Evolutionary conservation across 2,888 invertebrate species (phyloP).

Genomic region (Oxytorus armatus): DNA sequence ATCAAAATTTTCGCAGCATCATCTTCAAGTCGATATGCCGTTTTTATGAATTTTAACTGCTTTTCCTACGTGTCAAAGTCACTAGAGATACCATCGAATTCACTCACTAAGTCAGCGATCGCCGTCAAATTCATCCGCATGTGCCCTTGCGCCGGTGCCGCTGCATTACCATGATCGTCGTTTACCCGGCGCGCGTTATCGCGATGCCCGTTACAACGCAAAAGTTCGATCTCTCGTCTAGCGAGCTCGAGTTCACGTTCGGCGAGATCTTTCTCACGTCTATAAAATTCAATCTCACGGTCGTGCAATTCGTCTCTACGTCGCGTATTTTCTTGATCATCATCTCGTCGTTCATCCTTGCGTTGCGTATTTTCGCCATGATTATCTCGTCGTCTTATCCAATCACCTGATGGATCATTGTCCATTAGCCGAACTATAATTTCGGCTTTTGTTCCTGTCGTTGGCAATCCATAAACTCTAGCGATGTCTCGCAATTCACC

Average conservation of each 20-base stretch:
- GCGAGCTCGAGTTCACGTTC: too few species aligned
- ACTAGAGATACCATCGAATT: conserved; percentile 31
- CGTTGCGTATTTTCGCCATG: neutral
- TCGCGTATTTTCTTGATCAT: neutral
- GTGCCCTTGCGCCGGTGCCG: too few species aligned
- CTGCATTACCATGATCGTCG: too few species aligned
- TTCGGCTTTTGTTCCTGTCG: conserved; percentile 10
- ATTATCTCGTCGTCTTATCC: neutral
- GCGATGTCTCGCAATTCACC: neutral
- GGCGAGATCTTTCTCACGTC: too few species aligned
- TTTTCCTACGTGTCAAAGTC: conserved; percentile 16
- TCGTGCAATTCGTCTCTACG: neutral
- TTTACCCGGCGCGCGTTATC: too few species aligned
- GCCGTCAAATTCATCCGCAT: neutral
- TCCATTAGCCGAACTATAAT: conserved; percentile 15
- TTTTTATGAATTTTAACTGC: conserved; percentile 2
- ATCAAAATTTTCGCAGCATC: conserved; percentile 35
- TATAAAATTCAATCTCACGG: too few species aligned
- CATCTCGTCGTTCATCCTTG: neutral
- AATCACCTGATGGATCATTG: neutral
- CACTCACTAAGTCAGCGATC: conserved; percentile 19
- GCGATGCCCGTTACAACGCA: too few species aligned
- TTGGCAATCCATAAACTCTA: neutral
- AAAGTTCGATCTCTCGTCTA: too few species aligned
- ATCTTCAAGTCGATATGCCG: conserved; percentile 27